Base-by-base conservation (phyloP, 2,888 invertebrate species). In the Eupithecia vulgata region DNA sequence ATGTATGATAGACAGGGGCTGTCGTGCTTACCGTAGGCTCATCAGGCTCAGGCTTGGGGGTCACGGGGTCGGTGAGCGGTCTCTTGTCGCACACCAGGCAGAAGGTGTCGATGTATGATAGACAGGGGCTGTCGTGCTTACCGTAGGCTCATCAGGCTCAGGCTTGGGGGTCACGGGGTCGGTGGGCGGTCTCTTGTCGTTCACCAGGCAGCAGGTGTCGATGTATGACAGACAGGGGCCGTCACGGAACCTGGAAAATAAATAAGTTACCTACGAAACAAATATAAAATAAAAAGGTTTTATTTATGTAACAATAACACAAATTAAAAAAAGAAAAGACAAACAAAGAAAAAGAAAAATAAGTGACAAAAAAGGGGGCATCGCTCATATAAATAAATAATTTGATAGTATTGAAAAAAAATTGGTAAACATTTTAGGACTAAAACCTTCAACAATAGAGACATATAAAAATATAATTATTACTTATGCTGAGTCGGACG, bases 21-120 rank as follows among this genome's bases (percentile, higher is more conserved):
- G 45, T 45, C 17, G 15, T 17, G 45, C 71, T 73, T 81, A 86
- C 86, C 81, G 73, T 67, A 12, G 79, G 77, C 21, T 82, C 79
- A 5, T 82, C 76, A 0, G 84, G 81, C 0, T 86, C 82, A 0
- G 92, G 91, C 0, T 78, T 70, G 0, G 91, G 91, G 0, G 87
- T 91, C 74, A 88, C 85, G 0, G 91, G 91, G 72, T 90, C 79
- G 1, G 84, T 83, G 0, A 83, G 80, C 0, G 81, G 81, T 10
- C 89, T 80, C 65, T 81, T 86, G 76, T 91, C 87, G 0, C 83
- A 81, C 0, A 84, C 64, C 25, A 86, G 71, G 68, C 93, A 93
- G 81, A 93, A 93, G 0, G 88, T 85, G 72, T 93, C 93, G 57
- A 93, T 76, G 78, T 93, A 93, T 0, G 89, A 89, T 0, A 74